Percentiles rank a stretch among this genome's conserved stretches.
Evolutionary conservation across 2,888 invertebrate species (phyloP).

Genomic region (Salticus scenicus): DNA sequence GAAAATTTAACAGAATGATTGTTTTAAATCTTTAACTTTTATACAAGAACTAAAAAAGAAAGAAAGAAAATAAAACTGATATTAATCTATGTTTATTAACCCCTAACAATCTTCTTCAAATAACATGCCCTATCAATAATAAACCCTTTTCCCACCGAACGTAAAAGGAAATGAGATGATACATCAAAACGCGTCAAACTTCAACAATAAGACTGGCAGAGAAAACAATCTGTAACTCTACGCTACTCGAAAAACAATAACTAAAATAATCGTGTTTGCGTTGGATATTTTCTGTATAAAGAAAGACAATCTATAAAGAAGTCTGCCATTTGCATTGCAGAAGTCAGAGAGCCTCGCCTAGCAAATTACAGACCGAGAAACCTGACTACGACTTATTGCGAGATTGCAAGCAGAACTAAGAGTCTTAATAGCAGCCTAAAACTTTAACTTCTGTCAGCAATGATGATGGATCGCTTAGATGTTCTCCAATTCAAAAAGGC

Average conservation of each 20-base stretch:
- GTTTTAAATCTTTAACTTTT: too few relatives aligned
- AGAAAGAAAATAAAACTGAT: too few relatives aligned
- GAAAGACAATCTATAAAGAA: slow-evolving; percentile 60
- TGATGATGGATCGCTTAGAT: slow-evolving; percentile 61
- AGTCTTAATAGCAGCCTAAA: slow-evolving; percentile 60
- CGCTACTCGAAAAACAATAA: background rate
- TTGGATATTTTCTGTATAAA: background rate
- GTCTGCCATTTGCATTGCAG: slow-evolving; percentile 56
- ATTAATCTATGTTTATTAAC: too few relatives aligned
- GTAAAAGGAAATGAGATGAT: too few relatives aligned
- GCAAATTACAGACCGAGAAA: slow-evolving; percentile 57
- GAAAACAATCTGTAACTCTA: background rate
- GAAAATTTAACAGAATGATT: too few relatives aligned
- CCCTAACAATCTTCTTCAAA: too few relatives aligned
- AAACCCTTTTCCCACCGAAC: too few relatives aligned
- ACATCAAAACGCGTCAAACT: too few relatives aligned
- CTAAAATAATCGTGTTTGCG: background rate
- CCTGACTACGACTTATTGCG: slow-evolving; percentile 51
- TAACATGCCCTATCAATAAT: too few relatives aligned
- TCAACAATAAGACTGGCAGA: too few relatives aligned
- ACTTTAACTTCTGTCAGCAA: slow-evolving; percentile 66
- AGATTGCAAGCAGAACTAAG: slow-evolving; percentile 64
- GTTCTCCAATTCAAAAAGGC: slow-evolving; percentile 56
- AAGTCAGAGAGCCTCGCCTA: slow-evolving; percentile 35
- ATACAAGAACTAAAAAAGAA: too few relatives aligned